phyloP scores from a whole-genome alignment of 2,113 vertebrate species.

The Brevimyrus niger region DNA sequence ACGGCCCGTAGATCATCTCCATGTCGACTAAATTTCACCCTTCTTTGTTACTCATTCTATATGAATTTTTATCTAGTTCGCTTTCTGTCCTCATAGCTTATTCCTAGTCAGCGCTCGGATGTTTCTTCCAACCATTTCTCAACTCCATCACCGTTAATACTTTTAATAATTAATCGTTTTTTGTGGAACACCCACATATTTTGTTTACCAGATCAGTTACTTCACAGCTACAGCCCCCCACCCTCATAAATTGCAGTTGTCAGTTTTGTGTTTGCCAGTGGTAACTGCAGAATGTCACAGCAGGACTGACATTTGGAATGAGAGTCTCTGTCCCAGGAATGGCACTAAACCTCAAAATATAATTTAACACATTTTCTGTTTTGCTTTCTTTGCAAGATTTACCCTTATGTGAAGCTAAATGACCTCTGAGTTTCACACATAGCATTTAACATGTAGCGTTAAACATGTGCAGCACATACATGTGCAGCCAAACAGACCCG shows the following conservation, averaged over 20 bases:
- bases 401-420: not conserved
- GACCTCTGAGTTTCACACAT: not conserved
- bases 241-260: not conserved
- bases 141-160: not conserved
- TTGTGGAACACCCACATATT: not conserved
- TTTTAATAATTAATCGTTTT: not conserved
- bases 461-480: not conserved
- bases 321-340: not conserved
- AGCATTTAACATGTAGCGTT: not conserved
- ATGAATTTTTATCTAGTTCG: not conserved
- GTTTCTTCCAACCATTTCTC: not conserved
- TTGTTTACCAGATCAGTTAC: not conserved
- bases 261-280: not conserved
- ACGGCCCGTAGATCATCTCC: conserved; percentile 22
- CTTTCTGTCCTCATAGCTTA: not conserved
- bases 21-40: conserved; percentile 30
- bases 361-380: not conserved
- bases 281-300: not conserved
- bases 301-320: not conserved
- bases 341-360: not conserved
- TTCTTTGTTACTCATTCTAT: conserved; percentile 26
- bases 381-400: not conserved
- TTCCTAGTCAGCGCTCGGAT: not conserved
- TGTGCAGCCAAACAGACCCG: not conserved
- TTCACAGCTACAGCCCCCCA: not conserved